These are phyloP conservation scores for Beris chalybata DNA, from an alignment of 2,888 invertebrate species.

Conservation along the genomic window DNA sequence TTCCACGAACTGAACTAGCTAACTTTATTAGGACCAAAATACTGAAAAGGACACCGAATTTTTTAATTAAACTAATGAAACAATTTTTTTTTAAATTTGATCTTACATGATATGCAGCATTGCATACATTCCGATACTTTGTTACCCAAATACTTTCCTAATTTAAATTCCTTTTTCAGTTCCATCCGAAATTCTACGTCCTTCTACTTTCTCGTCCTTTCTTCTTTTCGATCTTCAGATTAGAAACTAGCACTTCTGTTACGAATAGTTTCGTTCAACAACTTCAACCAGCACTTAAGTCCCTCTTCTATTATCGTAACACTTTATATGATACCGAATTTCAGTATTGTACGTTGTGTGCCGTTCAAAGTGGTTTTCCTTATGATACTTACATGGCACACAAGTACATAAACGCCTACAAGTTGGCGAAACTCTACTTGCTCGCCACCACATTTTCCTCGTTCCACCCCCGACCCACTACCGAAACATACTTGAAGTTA, in stretches of 20 bases:
- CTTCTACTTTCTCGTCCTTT: too few species aligned
- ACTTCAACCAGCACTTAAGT: constrained; percentile 30
- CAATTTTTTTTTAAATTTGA: too few species aligned
- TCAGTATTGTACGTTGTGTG: constrained; percentile 22
- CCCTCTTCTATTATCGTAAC: constrained; percentile 30
- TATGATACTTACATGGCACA: constrained; percentile 26
- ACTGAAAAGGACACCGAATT: too few species aligned
- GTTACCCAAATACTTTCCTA: neutral
- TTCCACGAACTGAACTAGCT: too few species aligned
- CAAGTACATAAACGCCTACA: constrained; percentile 30
- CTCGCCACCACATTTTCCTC: too few species aligned
- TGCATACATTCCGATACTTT: too few species aligned
- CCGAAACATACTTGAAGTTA: constrained; percentile 23
- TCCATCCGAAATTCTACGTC: neutral
- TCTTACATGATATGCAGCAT: too few species aligned
- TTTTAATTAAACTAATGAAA: too few species aligned
- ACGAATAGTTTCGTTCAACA: constrained; percentile 27
- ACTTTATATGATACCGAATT: constrained; percentile 26
- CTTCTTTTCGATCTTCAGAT: neutral
- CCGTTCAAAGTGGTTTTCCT: constrained; percentile 25
- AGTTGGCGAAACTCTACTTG: neutral
- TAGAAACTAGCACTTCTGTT: constrained; percentile 26
- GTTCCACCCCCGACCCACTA: neutral
- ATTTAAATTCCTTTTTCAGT: constrained; percentile 21
- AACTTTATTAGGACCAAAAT: too few species aligned